phyloP scores from a whole-genome alignment of 2,888 invertebrate genomes.

The Neuroscelio doddi region DNA sequence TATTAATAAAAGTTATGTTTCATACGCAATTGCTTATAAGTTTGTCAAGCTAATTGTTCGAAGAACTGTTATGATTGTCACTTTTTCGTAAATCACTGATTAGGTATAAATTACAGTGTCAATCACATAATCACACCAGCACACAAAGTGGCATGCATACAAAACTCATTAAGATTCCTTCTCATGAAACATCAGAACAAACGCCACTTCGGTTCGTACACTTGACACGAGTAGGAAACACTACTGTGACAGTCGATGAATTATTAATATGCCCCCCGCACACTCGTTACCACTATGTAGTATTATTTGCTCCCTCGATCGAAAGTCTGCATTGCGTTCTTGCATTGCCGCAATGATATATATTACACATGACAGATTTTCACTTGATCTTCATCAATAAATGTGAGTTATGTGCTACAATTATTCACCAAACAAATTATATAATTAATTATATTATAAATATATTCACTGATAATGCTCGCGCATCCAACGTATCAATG shows the following conservation, averaged over 20 bases:
- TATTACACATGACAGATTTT: constrained; percentile 16
- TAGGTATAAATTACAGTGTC: constrained; percentile 1
- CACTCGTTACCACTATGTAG: constrained; percentile 55
- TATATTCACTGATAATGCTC: no score
- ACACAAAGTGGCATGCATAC: constrained; percentile 5
- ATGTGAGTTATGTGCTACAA: constrained; percentile 3
- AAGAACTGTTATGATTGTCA: no score
- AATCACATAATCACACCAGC: constrained; percentile 5
- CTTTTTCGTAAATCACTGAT: background rate
- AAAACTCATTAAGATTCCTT: constrained; percentile 20
- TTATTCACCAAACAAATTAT: no score
- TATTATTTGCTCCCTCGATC: constrained; percentile 50
- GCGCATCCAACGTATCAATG: no score
- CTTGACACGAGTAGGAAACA: constrained; percentile 57
- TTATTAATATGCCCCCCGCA: constrained; percentile 63
- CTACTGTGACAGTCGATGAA: constrained; percentile 60
- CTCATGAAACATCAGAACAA: constrained; percentile 10
- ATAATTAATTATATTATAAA: no score
- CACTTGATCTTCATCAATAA: constrained; percentile 8
- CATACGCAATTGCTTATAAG: no score
- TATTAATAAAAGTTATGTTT: no score
- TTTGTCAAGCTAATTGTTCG: no score
- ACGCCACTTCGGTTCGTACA: constrained; percentile 47
- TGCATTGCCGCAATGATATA: constrained; percentile 23
- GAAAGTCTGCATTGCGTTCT: constrained; percentile 47